Conservation (phyloP, 35 echinoderm and acorn worm genomes). For the Patiria miniata region DNA sequence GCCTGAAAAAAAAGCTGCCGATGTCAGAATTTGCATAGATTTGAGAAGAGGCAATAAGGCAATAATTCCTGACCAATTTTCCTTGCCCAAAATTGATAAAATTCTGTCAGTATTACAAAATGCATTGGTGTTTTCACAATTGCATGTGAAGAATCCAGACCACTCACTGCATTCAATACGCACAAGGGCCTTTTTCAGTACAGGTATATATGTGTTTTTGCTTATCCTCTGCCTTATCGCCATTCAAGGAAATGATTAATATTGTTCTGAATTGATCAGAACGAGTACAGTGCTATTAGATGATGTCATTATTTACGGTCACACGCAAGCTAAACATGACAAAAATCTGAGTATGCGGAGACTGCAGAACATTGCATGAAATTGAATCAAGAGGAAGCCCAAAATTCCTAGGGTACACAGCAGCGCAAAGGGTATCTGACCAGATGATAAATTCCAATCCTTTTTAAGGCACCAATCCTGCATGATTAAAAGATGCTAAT, state of each 20-base stretch:
- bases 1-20: constrained; percentile 39
- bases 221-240: too few species aligned
- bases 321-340: constrained; percentile 41
- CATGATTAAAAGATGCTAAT: neutral
- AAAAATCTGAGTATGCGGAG: constrained; percentile 15
- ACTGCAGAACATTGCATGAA: constrained; percentile 1
- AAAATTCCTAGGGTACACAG: neutral
- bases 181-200: constrained; percentile 35
- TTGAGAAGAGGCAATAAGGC: constrained; percentile 50
- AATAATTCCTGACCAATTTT: constrained; percentile 47
- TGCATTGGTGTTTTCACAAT: constrained; percentile 33
- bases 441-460: neutral
- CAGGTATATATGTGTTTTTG: too few species aligned
- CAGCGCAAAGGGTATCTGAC: neutral
- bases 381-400: neutral
- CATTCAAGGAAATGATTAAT: too few species aligned
- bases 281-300: too few species aligned
- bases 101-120: constrained; percentile 23
- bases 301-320: too few species aligned
- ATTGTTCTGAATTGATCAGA: too few species aligned
- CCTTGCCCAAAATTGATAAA: constrained; percentile 52
- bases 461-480: constrained; percentile 19
- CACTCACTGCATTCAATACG: constrained; percentile 32
- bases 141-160: constrained; percentile 37
- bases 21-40: constrained; percentile 52